A percentile compares a stretch with the other conserved stretches of the same genome.
Conservation (phyloP, 2,888 invertebrate species). For the Capitulum mitella region DNA sequence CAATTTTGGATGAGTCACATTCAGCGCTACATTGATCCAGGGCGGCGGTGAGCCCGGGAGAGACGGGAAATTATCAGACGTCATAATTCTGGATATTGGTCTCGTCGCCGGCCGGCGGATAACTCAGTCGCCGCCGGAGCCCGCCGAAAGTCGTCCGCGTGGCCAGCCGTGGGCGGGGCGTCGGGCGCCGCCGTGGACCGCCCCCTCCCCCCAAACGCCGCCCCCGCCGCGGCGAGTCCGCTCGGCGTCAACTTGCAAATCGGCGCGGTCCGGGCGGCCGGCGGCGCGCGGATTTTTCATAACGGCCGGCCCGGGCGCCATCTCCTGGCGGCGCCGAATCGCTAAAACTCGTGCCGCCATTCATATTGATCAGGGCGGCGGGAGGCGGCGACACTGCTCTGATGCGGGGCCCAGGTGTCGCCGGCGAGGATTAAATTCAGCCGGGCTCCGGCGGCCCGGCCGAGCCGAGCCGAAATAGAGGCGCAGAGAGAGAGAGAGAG, state of each 20-base stretch:
- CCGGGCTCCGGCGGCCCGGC: not conserved
- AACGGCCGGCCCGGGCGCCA: not conserved
- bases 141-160: not conserved
- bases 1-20: constrained; percentile 13
- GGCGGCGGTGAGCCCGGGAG: not conserved
- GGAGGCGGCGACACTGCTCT: not conserved
- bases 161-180: not conserved
- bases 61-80: not conserved
- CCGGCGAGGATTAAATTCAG: not conserved
- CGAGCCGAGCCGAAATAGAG: not conserved
- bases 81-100: not conserved
- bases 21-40: not conserved
- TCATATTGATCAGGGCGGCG: constrained; percentile 20
- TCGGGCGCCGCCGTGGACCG: not conserved
- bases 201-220: not conserved
- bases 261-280: not conserved
- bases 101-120: not conserved
- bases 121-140: not conserved
- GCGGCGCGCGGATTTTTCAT: not conserved
- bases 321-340: not conserved
- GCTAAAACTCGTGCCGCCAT: not conserved
- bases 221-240: not conserved
- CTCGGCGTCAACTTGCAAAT: not conserved
- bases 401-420: constrained; percentile 5
- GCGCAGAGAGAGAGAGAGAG: not conserved